A percentile compares a stretch with the other conserved stretches of the same genome.
Evolutionary conservation across 2,888 invertebrate genomes (phyloP).

Genomic region (Patella caerulea): DNA sequence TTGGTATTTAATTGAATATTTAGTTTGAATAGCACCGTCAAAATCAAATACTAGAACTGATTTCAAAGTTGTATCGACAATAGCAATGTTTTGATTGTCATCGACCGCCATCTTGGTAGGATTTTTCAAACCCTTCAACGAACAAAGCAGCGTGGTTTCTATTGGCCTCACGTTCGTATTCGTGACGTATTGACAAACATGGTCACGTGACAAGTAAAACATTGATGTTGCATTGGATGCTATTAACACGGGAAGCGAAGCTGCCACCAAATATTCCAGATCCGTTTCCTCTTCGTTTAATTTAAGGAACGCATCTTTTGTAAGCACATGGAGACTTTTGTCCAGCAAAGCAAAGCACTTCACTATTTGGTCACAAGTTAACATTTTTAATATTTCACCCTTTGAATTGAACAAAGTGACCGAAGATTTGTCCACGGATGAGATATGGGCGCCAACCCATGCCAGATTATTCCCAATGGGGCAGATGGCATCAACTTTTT

Average conservation of each 20-base stretch:
- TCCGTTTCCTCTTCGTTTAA: not conserved
- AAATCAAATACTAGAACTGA: not conserved
- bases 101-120: conserved; percentile 1
- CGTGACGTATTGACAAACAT: not conserved
- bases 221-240: not conserved
- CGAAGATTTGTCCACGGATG: not conserved
- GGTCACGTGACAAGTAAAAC: not conserved
- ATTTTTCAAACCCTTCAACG: not conserved
- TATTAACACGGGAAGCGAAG: not conserved
- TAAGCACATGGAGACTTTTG: not conserved
- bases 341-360: not conserved
- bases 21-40: not conserved
- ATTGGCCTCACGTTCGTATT: not conserved
- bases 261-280: not conserved
- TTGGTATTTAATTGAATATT: not conserved
- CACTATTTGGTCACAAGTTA: not conserved
- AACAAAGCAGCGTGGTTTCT: not conserved
- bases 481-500: not conserved
- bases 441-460: not conserved
- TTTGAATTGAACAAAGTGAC: not conserved
- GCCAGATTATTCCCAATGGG: not conserved
- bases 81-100: not conserved
- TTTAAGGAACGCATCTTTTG: not conserved
- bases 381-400: not conserved
- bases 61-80: not conserved